Percentiles rank a stretch among this genome's conserved stretches.
Evolutionary conservation across 2,888 invertebrate species (phyloP).

Genomic region (Drosophila picticornis): DNA sequence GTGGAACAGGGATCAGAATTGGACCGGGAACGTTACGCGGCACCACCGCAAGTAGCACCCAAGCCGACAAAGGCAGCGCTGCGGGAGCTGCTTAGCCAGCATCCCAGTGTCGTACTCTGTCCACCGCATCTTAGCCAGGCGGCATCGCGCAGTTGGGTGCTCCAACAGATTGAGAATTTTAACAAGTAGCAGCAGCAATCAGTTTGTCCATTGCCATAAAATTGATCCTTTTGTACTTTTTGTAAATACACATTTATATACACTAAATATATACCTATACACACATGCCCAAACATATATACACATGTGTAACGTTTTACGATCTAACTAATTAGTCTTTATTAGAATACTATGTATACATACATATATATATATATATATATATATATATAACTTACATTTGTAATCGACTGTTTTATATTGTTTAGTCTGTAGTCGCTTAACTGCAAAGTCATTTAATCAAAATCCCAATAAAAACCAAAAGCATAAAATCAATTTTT

Average conservation of each 20-base stretch:
- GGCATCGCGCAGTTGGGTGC: slow-evolving; percentile 84
- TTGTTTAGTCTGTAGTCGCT: slow-evolving; percentile 32
- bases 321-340: slow-evolving; percentile 38
- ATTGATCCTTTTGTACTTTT: slow-evolving; percentile 35
- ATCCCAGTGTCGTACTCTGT: slow-evolving; percentile 70
- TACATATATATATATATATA: neutral
- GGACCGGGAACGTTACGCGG: slow-evolving; percentile 28
- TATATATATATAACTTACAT: slow-evolving; percentile 26
- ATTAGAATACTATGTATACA: slow-evolving; percentile 11
- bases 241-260: slow-evolving; percentile 20
- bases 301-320: slow-evolving; percentile 6
- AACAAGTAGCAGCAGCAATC: slow-evolving; percentile 73
- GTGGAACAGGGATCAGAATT: neutral
- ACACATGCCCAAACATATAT: slow-evolving; percentile 4
- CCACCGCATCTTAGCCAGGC: slow-evolving; percentile 78
- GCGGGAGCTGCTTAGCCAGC: slow-evolving; percentile 50
- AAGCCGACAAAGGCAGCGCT: slow-evolving; percentile 63
- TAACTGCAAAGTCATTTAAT: slow-evolving; percentile 61
- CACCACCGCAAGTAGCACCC: slow-evolving; percentile 67
- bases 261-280: slow-evolving; percentile 8
- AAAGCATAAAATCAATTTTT: neutral
- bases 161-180: slow-evolving; percentile 85
- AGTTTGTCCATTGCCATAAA: slow-evolving; percentile 55
- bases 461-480: slow-evolving; percentile 33
- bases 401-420: slow-evolving; percentile 66